phyloP scores from a whole-genome alignment of 2,797 vertebrate genomes.

The Poecilia wingei region DNA sequence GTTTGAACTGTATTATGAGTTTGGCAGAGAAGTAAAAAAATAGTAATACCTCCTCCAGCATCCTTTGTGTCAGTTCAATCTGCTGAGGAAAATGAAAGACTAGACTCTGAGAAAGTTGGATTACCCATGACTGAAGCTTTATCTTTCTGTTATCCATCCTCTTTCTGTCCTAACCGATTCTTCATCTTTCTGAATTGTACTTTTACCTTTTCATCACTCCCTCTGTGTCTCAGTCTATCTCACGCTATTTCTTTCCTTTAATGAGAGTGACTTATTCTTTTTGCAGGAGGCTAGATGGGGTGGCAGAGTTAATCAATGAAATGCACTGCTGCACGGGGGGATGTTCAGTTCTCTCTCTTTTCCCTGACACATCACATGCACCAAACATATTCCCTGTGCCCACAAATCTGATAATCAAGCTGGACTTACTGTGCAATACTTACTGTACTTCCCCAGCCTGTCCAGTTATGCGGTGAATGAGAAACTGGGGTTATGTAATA shows the following conservation, averaged over 20 bases:
- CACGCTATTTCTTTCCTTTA: slow-evolving; percentile 43
- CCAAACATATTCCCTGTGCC: not conserved
- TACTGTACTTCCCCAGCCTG: slow-evolving; percentile 21
- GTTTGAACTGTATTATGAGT: slow-evolving; percentile 28
- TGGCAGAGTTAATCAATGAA: slow-evolving; percentile 72
- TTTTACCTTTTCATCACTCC: not conserved
- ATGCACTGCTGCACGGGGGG: slow-evolving; percentile 64
- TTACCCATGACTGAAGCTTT: slow-evolving; percentile 48
- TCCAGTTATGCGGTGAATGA: slow-evolving; percentile 12
- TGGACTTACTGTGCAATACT: not conserved
- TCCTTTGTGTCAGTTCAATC: slow-evolving; percentile 25
- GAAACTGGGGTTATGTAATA: slow-evolving; percentile 4
- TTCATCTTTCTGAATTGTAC: slow-evolving; percentile 10
- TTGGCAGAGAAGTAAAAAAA: slow-evolving; percentile 3
- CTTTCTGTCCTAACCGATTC: slow-evolving; percentile 7
- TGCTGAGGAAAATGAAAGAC: slow-evolving; percentile 44
- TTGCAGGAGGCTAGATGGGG: slow-evolving; percentile 47
- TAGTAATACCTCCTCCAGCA: slow-evolving; percentile 10
- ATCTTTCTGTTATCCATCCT: slow-evolving; percentile 10
- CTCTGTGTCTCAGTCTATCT: slow-evolving; percentile 5
- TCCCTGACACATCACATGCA: not conserved
- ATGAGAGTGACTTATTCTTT: slow-evolving; percentile 60
- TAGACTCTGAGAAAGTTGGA: slow-evolving; percentile 37
- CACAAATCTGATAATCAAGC: not conserved
- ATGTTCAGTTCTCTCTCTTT: slow-evolving; percentile 22